These are phyloP conservation scores for Ochlodes sylvanus DNA, from an alignment of 2,888 invertebrate species.

Conservation along the genomic window DNA sequence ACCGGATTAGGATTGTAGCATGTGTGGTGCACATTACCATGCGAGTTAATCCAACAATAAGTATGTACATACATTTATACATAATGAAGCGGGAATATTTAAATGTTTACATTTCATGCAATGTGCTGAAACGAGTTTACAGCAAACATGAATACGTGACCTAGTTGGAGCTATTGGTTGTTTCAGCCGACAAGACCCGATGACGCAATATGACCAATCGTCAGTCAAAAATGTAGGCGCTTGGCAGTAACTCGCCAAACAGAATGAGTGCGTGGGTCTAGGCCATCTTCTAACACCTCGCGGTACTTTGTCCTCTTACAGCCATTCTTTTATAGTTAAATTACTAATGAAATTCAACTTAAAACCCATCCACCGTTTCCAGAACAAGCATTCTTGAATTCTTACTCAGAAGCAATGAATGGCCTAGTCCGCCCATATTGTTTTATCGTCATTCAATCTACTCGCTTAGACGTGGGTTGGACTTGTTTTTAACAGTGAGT, in stretches of 20 bases:
- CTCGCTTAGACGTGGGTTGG: constrained; percentile 59
- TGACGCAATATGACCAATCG: constrained; percentile 66
- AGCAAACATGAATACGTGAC: constrained; percentile 68
- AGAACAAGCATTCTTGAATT: constrained; percentile 59
- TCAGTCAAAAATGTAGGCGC: constrained; percentile 53
- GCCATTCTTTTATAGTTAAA: constrained; percentile 48
- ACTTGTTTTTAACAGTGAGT: constrained; percentile 42
- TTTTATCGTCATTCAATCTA: constrained; percentile 41
- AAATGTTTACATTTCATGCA: constrained; percentile 27
- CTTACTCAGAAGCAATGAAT: constrained; percentile 58
- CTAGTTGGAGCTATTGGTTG: constrained; percentile 70
- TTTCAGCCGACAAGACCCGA: constrained; percentile 60
- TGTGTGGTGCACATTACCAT: not conserved
- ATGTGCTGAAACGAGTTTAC: constrained; percentile 66
- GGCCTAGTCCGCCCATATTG: constrained; percentile 71
- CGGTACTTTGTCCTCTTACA: constrained; percentile 24
- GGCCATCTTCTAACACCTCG: constrained; percentile 40
- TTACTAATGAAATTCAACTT: constrained; percentile 46
- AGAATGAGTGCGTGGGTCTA: constrained; percentile 52
- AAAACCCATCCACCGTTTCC: constrained; percentile 50
- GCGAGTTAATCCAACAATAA: not conserved
- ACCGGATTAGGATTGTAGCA: constrained; percentile 3
- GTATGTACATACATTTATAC: no score
- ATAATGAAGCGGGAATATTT: constrained; percentile 11
- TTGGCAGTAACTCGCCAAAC: constrained; percentile 47